Evolutionary conservation across 2,888 invertebrate genomes (phyloP), one percentile per base, ranked within the genome.

Genomic region (Pandemis corylana): DNA sequence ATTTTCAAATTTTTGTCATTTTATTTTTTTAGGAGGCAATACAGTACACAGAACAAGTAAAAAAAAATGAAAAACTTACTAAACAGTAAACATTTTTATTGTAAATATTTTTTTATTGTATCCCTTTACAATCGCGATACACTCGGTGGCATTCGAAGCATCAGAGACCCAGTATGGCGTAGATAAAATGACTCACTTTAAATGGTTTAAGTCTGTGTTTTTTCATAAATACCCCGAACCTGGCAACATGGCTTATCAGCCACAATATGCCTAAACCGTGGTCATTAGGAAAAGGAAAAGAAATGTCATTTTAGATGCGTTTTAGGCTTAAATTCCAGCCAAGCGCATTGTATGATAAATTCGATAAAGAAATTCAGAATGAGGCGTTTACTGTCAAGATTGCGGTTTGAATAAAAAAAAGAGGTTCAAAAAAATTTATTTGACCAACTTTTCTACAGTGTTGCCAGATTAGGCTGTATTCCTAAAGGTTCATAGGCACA

Each of bases 41-140:
- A 12, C 46, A 36, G 28, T 12, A 12, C 5, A 12, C 5, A 5
- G 4, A 12, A 10, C 10, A 46, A 46, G 5, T 12, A 0, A 46
- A 46, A n/a, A n/a, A 28, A 83, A 92, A 90, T 89, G 82, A 93
- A 90, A 93, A 75, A 85, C 75, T 85, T 82, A 84, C 84, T 81
- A 82, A 94, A 94, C 94, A 93, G 92, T 94, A 93, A 94, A 94
- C 93, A 93, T 94, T 91, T 93, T 93, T 93, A 93, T 92, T 93
- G 92, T 93, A 93, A 93, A 94, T 93, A 93, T 90, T 89, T 88
- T 64, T 90, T 93, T 93, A 93, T 93, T 93, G 90, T 93, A 91
- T 91, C 87, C 84, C 85, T 87, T 90, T 92, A 90, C 87, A 90
- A 86, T 90, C 89, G 90, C 91, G 87, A 90, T 88, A 89, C 89